A percentile compares a stretch with the other conserved stretches of the same genome.
phyloP scores from a whole-genome alignment of 2,888 invertebrate species.

The Apantesis nais region DNA sequence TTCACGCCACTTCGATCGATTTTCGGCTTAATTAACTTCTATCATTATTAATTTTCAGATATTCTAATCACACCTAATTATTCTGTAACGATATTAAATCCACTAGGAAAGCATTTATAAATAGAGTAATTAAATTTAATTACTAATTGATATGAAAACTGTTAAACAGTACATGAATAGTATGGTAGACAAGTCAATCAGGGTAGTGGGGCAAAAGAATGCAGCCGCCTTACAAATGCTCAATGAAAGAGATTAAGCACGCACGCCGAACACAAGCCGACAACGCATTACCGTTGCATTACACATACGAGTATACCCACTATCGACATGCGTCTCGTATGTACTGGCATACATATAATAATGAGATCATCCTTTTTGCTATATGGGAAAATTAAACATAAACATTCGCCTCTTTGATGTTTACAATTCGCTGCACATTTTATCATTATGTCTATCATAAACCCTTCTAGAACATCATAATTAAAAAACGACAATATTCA shows the following conservation, averaged over 20 bases:
- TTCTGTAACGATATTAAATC: slow-evolving; percentile 1
- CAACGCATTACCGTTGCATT: slow-evolving; percentile 56
- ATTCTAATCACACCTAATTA: background rate
- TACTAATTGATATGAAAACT: slow-evolving; percentile 3
- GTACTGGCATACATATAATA: slow-evolving; percentile 62
- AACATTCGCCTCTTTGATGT: slow-evolving; percentile 35
- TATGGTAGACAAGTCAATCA: slow-evolving; percentile 50
- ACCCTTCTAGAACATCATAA: background rate
- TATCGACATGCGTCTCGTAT: slow-evolving; percentile 40
- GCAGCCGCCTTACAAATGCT: slow-evolving; percentile 58
- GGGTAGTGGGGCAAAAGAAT: slow-evolving; percentile 55
- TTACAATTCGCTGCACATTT: slow-evolving; percentile 16
- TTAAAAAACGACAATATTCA: background rate
- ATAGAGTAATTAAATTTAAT: background rate
- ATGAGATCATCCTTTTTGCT: slow-evolving; percentile 61
- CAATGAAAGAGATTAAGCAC: slow-evolving; percentile 78
- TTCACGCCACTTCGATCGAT: too few relatives aligned
- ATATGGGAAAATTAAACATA: slow-evolving; percentile 41
- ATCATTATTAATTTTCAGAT: background rate
- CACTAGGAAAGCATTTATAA: background rate
- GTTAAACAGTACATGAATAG: slow-evolving; percentile 24
- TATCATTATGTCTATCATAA: background rate
- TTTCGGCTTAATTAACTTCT: too few relatives aligned
- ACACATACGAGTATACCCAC: slow-evolving; percentile 35
- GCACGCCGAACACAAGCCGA: slow-evolving; percentile 51